Conservation (phyloP, 2,797 vertebrate species). For the Cirrhinus mrigala region DNA sequence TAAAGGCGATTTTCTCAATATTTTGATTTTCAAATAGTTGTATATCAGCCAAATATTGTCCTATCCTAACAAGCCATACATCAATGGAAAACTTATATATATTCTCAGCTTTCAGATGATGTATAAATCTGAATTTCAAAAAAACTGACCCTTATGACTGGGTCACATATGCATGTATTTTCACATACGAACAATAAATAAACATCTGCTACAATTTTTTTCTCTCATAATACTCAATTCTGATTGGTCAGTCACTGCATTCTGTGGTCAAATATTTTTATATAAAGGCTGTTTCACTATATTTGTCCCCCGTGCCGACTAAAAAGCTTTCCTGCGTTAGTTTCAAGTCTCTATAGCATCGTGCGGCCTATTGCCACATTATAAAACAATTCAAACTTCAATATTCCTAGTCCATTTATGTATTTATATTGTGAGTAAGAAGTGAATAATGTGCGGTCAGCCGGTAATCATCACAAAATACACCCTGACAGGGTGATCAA, state of each 20-base stretch:
- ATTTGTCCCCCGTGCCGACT: not conserved
- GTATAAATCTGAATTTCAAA: too few species aligned
- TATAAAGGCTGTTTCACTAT: not conserved
- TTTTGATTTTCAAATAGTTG: too few species aligned
- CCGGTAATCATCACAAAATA: not conserved
- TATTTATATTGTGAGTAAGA: not conserved
- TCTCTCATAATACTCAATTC: not conserved
- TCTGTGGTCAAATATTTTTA: not conserved
- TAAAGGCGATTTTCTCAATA: too few species aligned
- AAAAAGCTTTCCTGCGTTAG: not conserved
- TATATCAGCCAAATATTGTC: too few species aligned
- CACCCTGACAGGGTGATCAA: not conserved
- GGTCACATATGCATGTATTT: not conserved
- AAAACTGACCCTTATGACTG: too few species aligned
- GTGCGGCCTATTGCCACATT: not conserved
- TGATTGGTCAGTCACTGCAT: not conserved
- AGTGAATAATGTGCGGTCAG: constrained; percentile 4
- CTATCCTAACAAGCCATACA: too few species aligned
- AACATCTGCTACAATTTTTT: not conserved
- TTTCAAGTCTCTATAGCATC: not conserved
- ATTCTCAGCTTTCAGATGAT: too few species aligned
- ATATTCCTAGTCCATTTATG: not conserved
- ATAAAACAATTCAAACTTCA: not conserved
- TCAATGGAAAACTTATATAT: too few species aligned
- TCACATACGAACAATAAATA: not conserved